Evolutionary conservation across 2,888 invertebrate species (phyloP), one percentile per base, ranked within the genome.

Genomic region (Lomographa bimaculata): DNA sequence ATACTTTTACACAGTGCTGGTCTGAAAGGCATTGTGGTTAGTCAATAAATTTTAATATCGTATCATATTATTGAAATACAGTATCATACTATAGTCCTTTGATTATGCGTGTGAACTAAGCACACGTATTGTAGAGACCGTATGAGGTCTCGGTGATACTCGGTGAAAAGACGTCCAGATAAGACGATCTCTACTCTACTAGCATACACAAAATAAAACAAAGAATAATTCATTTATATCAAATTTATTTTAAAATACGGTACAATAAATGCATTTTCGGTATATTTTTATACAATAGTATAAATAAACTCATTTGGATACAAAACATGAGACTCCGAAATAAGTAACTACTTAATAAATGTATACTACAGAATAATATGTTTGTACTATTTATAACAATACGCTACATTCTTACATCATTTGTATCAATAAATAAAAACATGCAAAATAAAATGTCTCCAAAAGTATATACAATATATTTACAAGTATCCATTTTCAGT

Each of bases 191-290:
- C n/a, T n/a, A n/a, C n/a, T n/a, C n/a, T n/a, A n/a, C n/a, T n/a
- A n/a, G n/a, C n/a, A n/a, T n/a, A n/a, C n/a, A n/a, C n/a, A n/a
- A n/a, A n/a, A n/a, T n/a, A n/a, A n/a, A n/a, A n/a, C n/a, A n/a
- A n/a, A n/a, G n/a, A n/a, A n/a, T n/a, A n/a, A n/a, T n/a, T n/a
- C n/a, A n/a, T 14, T 14, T 3, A 20, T 44, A 39, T 36, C 42
- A 46, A 49, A 46, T 49, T 46, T 50, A 49, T 45, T 54, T 30
- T 16, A 51, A 35, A 39, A 50, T 43, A 48, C 37, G 16, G 38
- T 63, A 61, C 62, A 68, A 65, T 82, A 83, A 84, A 84, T 84
- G 84, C 84, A 73, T 76, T 70, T 66, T 51, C 68, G 61, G 64
- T 65, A 71, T 60, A 71, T 68, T 66, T 67, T 69, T 72, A 68